Evolutionary conservation across 2,888 invertebrate genomes (phyloP).

Genomic region (Dicranocentrus wangi): DNA sequence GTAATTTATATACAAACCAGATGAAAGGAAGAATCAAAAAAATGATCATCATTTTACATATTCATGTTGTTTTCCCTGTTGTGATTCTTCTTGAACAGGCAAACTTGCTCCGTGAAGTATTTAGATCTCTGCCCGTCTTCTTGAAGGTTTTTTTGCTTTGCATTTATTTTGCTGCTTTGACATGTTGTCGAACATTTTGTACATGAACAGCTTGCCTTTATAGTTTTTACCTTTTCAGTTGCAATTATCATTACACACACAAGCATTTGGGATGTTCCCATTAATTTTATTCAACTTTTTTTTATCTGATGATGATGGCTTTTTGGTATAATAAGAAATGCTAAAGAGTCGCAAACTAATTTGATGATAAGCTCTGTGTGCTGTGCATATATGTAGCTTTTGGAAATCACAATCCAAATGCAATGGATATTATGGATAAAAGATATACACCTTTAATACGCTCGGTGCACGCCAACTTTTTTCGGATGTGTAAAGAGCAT

Average conservation of each 20-base stretch:
- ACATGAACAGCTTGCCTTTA: too few relatives aligned
- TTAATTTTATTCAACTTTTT: slow-evolving; percentile 35
- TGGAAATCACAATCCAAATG: slow-evolving; percentile 4
- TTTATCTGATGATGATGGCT: slow-evolving; percentile 39
- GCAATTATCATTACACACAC: slow-evolving; percentile 34
- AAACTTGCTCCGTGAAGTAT: neutral
- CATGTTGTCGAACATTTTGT: slow-evolving; percentile 10
- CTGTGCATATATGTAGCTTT: slow-evolving; percentile 6
- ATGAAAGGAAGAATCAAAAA: slow-evolving; percentile 41
- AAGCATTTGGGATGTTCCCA: slow-evolving; percentile 34
- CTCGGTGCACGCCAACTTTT: slow-evolving; percentile 7
- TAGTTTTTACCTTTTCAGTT: neutral
- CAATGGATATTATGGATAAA: too few relatives aligned
- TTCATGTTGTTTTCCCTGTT: slow-evolving; percentile 23
- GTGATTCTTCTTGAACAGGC: neutral
- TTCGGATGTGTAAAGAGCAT: slow-evolving; percentile 1
- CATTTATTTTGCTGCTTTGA: neutral
- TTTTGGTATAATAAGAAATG: slow-evolving; percentile 20
- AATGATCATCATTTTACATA: slow-evolving; percentile 36
- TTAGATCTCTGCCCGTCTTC: neutral
- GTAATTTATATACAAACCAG: slow-evolving; percentile 45
- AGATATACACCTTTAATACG: too few relatives aligned
- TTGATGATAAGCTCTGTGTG: slow-evolving; percentile 13
- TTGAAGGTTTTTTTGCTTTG: too few relatives aligned
- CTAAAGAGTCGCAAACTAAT: slow-evolving; percentile 21